Evolutionary conservation across 2,888 invertebrate genomes (phyloP).

Genomic region (Cataglyphis rosenhaueri): DNA sequence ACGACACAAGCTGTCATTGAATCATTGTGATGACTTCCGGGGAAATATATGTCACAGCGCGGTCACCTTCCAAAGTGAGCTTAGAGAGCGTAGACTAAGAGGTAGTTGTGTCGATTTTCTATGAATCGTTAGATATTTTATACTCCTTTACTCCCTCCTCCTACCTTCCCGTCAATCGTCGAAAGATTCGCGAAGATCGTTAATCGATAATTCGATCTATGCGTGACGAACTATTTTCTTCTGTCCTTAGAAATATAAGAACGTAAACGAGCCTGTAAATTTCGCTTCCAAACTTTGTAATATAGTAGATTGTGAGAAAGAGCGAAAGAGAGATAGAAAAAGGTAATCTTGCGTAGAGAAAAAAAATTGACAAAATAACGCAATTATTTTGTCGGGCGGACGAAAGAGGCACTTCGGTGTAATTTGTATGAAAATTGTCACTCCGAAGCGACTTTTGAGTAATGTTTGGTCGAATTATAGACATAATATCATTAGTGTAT

Average conservation of each 20-base stretch:
- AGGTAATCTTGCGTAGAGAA: conserved; percentile 17
- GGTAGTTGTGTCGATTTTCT: conserved; percentile 59
- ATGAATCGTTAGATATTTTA: conserved; percentile 60
- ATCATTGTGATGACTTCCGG: conserved; percentile 27
- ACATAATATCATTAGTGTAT: conserved; percentile 66
- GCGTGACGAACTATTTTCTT: conserved; percentile 40
- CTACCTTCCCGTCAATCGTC: conserved; percentile 14
- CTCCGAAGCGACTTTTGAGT: conserved; percentile 15
- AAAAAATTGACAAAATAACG: not conserved
- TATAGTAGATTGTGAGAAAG: conserved; percentile 51
- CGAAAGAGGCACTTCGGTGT: conserved; percentile 21
- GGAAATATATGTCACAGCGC: conserved; percentile 19
- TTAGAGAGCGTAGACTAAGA: conserved; percentile 73
- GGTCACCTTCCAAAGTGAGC: conserved; percentile 74
- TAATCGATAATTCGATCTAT: conserved; percentile 27
- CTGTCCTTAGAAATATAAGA: conserved; percentile 47
- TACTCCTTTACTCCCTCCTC: conserved; percentile 45
- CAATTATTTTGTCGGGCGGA: conserved; percentile 20
- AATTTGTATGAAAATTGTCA: conserved; percentile 58
- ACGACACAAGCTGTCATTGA: not conserved
- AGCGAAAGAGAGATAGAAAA: conserved; percentile 18
- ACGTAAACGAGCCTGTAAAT: conserved; percentile 56
- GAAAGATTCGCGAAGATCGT: conserved; percentile 20
- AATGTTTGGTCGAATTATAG: conserved; percentile 66
- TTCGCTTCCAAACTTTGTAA: conserved; percentile 64